A percentile compares a stretch with the other conserved stretches of the same genome.
These are phyloP conservation scores for Drosophila stalkeri DNA, from an alignment of 2,888 invertebrate species.

Conservation along the genomic window DNA sequence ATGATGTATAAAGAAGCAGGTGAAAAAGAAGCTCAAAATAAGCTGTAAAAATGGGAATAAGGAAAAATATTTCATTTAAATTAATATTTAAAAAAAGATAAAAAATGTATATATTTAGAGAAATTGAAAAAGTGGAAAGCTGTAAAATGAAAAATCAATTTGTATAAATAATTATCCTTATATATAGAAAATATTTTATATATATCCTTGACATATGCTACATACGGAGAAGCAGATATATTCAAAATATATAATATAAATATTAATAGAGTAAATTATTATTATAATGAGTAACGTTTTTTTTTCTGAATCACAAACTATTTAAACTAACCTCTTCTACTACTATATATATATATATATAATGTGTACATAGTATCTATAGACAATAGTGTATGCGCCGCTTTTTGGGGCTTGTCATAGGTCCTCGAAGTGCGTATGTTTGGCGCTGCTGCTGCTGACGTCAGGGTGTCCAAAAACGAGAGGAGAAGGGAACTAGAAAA, in stretches of 20 bases:
- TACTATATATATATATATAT: neutral
- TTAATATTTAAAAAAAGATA: too few species aligned
- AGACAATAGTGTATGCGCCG: slow-evolving; percentile 1
- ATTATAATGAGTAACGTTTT: neutral
- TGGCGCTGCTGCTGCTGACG: slow-evolving; percentile 55
- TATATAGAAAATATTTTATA: neutral
- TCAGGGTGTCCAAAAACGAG: slow-evolving; percentile 56
- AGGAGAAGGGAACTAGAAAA: neutral
- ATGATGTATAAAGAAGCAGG: neutral
- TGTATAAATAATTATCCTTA: neutral
- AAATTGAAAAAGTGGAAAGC: neutral
- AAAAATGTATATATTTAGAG: neutral
- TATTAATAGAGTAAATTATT: neutral
- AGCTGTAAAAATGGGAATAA: neutral
- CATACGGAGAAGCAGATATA: neutral
- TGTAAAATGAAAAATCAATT: neutral
- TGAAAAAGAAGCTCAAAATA: neutral
- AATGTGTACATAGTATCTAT: neutral
- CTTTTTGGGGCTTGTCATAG: slow-evolving; percentile 51
- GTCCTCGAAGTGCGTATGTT: slow-evolving; percentile 29
- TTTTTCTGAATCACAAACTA: neutral
- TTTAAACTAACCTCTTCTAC: neutral
- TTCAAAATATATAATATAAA: neutral
- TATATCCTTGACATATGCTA: neutral
- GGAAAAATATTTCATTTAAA: too few species aligned